Evolutionary conservation across 2,113 vertebrate genomes (phyloP), one percentile per base, ranked within the genome.

Genomic region (Python bivittatus): DNA sequence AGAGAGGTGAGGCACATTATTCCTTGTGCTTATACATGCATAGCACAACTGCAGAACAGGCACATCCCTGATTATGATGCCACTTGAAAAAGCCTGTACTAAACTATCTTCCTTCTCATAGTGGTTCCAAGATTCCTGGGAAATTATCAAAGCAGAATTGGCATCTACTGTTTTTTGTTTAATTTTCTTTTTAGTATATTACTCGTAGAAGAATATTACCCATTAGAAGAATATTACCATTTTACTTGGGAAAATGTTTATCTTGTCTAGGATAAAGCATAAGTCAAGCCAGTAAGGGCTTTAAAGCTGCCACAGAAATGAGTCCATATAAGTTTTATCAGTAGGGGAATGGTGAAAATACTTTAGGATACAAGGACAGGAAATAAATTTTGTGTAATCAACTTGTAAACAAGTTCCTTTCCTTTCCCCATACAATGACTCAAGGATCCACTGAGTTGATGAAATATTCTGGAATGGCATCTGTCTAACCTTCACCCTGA

Each of bases 401-500:
- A 4, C 23, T 89, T 84, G 83, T 87, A 93, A 56, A 33, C 84
- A 15, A 94, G 60, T 10, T 93, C 48, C 84, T 56, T 6, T 17
- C 89, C 91, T 15, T 89, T 17, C 58, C 72, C 42, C 48, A 84
- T 60, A 92, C 72, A 6, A 85, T 6, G 92, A 85, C 88, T 91
- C 15, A 88, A 38, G 60, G 91, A 95, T 93, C 56, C 42, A 92
- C 52, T 90, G 42, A 91, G 86, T 27, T 92, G 53, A 10, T 53
- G 83, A 90, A 93, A 68, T 52, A 92, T 56, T 44, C 11, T 53
- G 88, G 61, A 93, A 92, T 61, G 0, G 68, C 0, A 2, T 92
- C 83, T 87, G 38, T 61, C 7, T 88, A 38, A 58, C 10, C 6
- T 11, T 79, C 93, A 93, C 93, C 95, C 91, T 91, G 84, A 91